Evolutionary conservation across 2,113 vertebrate genomes (phyloP).

Genomic region (Campylomormyrus numenius): DNA sequence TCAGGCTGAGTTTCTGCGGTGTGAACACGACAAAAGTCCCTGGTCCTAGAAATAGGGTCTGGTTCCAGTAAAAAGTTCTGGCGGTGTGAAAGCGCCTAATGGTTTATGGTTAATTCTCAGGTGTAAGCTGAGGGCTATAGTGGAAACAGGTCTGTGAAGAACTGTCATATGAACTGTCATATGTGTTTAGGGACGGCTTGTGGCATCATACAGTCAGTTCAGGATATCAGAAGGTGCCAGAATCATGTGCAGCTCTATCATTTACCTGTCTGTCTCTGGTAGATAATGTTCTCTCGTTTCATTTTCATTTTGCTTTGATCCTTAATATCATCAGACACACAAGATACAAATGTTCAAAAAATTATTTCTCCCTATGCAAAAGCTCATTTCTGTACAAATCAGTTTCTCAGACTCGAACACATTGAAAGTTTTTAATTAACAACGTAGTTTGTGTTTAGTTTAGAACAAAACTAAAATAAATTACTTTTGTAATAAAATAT

Average conservation of each 20-base stretch:
- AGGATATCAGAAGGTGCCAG: not conserved
- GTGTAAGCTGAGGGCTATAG: not conserved
- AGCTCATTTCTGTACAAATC: not conserved
- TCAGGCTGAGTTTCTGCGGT: not conserved
- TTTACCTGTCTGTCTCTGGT: not conserved
- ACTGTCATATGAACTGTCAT: not conserved
- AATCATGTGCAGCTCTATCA: not conserved
- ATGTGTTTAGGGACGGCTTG: not conserved
- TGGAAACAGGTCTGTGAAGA: not conserved
- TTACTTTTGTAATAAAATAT: not conserved
- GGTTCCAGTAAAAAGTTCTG: not conserved
- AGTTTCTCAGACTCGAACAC: not conserved
- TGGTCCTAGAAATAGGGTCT: not conserved
- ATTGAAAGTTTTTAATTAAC: not conserved
- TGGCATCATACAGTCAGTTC: not conserved
- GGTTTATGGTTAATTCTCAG: not conserved
- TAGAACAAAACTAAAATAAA: not conserved
- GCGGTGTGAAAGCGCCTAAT: not conserved
- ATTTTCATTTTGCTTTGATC: not conserved
- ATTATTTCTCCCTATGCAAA: not conserved
- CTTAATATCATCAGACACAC: not conserved
- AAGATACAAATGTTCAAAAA: not conserved
- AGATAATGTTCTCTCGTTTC: not conserved
- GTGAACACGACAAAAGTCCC: not conserved
- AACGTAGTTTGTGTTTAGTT: not conserved